Percentiles rank a stretch among this genome's conserved stretches.
These are phyloP conservation scores for Scrobipalpa atriplicella DNA, from an alignment of 2,888 invertebrate genomes.

Conservation along the genomic window DNA sequence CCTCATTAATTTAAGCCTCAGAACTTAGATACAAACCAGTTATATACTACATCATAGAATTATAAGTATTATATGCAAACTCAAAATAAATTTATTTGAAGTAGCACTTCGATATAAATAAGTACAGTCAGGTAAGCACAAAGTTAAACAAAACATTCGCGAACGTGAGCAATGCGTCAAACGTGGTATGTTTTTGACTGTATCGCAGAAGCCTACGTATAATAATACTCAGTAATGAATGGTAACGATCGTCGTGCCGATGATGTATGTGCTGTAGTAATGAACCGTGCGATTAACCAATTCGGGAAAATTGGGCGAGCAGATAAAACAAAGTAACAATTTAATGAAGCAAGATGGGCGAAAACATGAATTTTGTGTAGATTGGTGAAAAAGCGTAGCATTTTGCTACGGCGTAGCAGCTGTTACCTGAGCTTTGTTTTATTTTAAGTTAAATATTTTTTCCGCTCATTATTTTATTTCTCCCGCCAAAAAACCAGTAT, in stretches of 20 bases:
- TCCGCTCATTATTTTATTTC: too few species aligned
- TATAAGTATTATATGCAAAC: too few species aligned
- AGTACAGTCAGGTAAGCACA: not conserved
- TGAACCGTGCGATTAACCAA: conserved; percentile 11
- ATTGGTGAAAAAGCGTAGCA: not conserved
- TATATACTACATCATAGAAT: too few species aligned
- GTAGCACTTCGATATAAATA: too few species aligned
- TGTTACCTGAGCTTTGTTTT: too few species aligned
- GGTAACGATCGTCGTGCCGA: not conserved
- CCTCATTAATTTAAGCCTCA: conserved; percentile 13
- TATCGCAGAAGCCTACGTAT: not conserved
- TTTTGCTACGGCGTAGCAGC: conserved; percentile 2
- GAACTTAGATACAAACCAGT: not conserved
- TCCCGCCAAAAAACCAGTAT: too few species aligned
- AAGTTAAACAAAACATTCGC: not conserved
- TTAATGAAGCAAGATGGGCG: not conserved
- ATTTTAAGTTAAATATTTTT: too few species aligned
- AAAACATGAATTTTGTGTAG: not conserved
- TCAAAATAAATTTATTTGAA: too few species aligned
- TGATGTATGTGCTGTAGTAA: conserved; percentile 6
- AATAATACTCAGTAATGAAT: conserved; percentile 4
- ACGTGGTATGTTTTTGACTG: not conserved
- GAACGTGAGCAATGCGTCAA: not conserved
- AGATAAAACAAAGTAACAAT: not conserved
- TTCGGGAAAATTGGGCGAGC: conserved; percentile 8